Evolutionary conservation across 2,113 vertebrate genomes (phyloP), one percentile per base, ranked within the genome.

Genomic region (Sitta europaea): DNA sequence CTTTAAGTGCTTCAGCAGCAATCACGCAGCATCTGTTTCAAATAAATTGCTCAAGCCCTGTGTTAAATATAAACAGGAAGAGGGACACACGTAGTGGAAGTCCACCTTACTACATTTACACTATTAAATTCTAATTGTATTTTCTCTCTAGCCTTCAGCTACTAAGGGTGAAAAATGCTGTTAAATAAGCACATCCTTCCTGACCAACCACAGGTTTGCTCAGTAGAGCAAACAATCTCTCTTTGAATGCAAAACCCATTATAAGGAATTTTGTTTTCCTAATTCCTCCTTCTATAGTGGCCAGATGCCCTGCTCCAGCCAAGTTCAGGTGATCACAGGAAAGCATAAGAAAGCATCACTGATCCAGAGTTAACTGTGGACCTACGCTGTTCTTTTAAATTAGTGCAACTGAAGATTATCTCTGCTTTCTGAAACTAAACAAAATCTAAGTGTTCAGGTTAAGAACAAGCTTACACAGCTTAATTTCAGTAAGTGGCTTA

Each of bases 1-100:
- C 88, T 88, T 43, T 67, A 91, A 97, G 84, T 82, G 73, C 54
- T 90, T 92, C 82, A 92, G 72, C 93, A 87, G 59, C 5, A n/a
- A 98, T 53, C 96, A 66, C 28, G 75, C 97, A 95, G 87, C 92
- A 96, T 97, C 96, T 98, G 97, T 97, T 97, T 96, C 80, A 91
- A 92, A 93, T 94, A 95, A 96, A 86, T 63, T 7, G 24, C 59
- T 31, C 13, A 1, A 94, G 96, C 88, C 21, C 92, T 71, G 96
- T 33, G 83, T 95, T 97, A 97, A 97, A 98, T 83, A 98, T 97
- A 98, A 98, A 98, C 96, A 98, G 97, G 97, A 98, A 98, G 97
- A 97, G 66, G 28, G 95, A 85, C 85, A 92, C 94, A 97, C 81
- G 71, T 95, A 95, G 84, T 67, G 86, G 87, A 97, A 97, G 82